Evolutionary conservation across 1,140 invertebrate species (phyloP).

Genomic region (Episyrphus balteatus): DNA sequence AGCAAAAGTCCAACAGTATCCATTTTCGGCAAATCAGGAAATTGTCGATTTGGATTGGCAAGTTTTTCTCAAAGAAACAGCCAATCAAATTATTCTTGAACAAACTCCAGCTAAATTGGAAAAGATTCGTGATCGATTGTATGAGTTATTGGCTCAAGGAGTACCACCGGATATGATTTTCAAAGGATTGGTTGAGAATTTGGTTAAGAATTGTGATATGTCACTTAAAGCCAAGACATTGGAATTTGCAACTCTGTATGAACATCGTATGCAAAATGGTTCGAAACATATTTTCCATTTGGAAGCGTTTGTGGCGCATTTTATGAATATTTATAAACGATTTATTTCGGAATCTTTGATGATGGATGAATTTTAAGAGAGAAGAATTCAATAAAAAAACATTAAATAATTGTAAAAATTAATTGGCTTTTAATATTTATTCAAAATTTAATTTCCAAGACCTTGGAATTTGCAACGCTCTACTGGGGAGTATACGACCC

Average conservation of each 20-base stretch:
- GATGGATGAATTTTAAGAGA: constrained; percentile 12
- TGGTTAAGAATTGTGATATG: constrained; percentile 82
- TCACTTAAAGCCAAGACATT: constrained; percentile 78
- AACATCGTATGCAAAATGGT: constrained; percentile 80
- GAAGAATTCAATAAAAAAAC: background rate
- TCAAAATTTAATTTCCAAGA: too few relatives aligned
- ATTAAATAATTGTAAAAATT: background rate
- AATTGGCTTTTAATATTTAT: too few relatives aligned
- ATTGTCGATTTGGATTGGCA: constrained; percentile 91
- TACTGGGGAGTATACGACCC: too few relatives aligned
- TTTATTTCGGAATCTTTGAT: constrained; percentile 61
- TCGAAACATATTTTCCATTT: constrained; percentile 94
- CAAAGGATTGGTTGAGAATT: constrained; percentile 71
- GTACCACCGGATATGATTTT: constrained; percentile 93
- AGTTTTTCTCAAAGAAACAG: constrained; percentile 76
- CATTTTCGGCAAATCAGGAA: constrained; percentile 71
- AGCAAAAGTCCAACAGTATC: constrained; percentile 85
- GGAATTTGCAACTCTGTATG: constrained; percentile 73
- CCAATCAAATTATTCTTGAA: constrained; percentile 74
- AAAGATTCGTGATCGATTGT: constrained; percentile 77
- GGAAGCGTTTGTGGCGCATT: constrained; percentile 92
- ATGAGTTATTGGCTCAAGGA: constrained; percentile 87
- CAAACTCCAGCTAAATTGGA: constrained; percentile 77
- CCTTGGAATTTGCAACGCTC: too few relatives aligned
- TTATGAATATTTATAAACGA: constrained; percentile 89